Base-by-base conservation (phyloP, 2,113 vertebrate genomes). In the Mus musculus region DNA sequence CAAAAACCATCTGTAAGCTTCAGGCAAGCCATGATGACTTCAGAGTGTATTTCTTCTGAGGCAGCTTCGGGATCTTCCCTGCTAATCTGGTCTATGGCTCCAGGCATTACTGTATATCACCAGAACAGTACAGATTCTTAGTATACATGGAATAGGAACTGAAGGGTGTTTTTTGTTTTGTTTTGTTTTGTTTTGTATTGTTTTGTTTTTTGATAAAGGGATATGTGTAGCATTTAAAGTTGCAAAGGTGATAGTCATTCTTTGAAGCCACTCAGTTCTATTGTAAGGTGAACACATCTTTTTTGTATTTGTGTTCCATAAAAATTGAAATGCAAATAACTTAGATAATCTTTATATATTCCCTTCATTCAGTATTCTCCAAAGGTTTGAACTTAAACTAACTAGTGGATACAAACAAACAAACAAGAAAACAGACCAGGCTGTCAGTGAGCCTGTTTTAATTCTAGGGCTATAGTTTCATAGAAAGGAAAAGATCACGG, bases 241-340 rank as follows among this genome's bases (percentile, higher is more conserved):
- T 78, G 63, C 63, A 65, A 11, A 75, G 19, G 22, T 49, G 39
- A 80, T 52, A 88, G 5, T 20, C 0, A 75, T 77, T 76, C 61
- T 9, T 71, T 72, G 36, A 24, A 85, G 49, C 71, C 36, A 75
- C 6, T 84, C 16, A 73, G 22, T 73, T 65, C 3, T 56, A 56
- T 28, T 82, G 26, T 52, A 73, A 24, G 19, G 52, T 80, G 49
- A 69, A 94, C 88, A 36, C 54, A 61, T 33, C 67, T 49, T 52
- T 52, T 91, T 42, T 6, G 22, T 75, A 84, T 90, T 88, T 76
- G 22, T 14, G 9, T 19, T 49, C 16, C 10, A 36, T 56, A 52
- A 93, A 76, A 91, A 90, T 36, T 86, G 17, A 94, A 80, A 72
- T 81, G 93, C 88, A 88, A 76, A n/a, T 88, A 30, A 52, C 56